Conservation (phyloP, 2,888 invertebrate species). For the Thymelicus lineola region DNA sequence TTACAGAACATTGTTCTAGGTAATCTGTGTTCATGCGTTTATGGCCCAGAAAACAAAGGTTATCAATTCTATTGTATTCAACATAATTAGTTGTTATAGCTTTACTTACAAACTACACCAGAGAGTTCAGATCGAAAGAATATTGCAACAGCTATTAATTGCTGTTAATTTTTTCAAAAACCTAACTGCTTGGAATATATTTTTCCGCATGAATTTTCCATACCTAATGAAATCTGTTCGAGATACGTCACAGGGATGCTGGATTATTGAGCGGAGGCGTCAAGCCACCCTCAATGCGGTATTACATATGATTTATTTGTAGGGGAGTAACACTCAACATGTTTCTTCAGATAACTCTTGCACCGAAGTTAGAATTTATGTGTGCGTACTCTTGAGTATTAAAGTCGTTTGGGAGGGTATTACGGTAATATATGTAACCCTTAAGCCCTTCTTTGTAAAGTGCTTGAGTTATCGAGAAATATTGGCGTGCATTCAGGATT, state of each 20-base stretch:
- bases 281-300: slow-evolving; percentile 55
- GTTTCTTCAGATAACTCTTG: slow-evolving; percentile 57
- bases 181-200: slow-evolving; percentile 19
- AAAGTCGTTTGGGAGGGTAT: slow-evolving; percentile 45
- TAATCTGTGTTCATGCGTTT: too few relatives aligned
- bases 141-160: too few relatives aligned
- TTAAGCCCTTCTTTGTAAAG: slow-evolving; percentile 25
- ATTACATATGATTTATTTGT: slow-evolving; percentile 63
- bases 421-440: slow-evolving; percentile 24
- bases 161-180: neutral
- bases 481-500: slow-evolving; percentile 7
- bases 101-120: too few relatives aligned
- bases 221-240: slow-evolving; percentile 33
- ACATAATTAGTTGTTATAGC: too few relatives aligned
- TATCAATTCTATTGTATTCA: too few relatives aligned
- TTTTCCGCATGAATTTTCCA: slow-evolving; percentile 24
- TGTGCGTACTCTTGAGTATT: slow-evolving; percentile 49
- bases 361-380: slow-evolving; percentile 46
- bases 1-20: too few relatives aligned
- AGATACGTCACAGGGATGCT: slow-evolving; percentile 43
- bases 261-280: slow-evolving; percentile 54
- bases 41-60: too few relatives aligned
- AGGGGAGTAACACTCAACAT: slow-evolving; percentile 55
- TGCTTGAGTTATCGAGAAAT: slow-evolving; percentile 26
- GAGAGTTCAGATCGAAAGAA: too few relatives aligned